Base-by-base conservation (phyloP, 2,888 invertebrate genomes). In the Ochropleura plecta region DNA sequence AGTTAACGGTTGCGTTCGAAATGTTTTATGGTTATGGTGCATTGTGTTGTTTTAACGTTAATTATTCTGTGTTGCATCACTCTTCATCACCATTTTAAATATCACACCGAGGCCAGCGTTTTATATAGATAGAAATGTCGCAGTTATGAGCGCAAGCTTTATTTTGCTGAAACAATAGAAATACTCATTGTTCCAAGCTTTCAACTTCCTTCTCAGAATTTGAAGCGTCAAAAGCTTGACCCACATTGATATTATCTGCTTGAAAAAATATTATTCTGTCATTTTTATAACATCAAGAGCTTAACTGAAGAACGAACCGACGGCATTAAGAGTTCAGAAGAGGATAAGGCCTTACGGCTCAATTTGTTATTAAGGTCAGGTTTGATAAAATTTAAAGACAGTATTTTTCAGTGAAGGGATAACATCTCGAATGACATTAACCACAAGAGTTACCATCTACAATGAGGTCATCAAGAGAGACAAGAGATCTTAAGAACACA, bases 131-230 rank as follows among this genome's bases (percentile, higher is more conserved):
- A 72, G 70, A 78, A 72, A 78, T 75, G 74, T 18, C 73, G 70
- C 76, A 82, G 73, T 83, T 74, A 77, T 74, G 66, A 73, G 75
- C 30, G 64, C 67, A 78, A 77, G 84, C 81, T 90, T 89, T 85
- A 88, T 89, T 89, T 87, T 75, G 79, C 46, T 65, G 63, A 83
- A 44, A 91, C 91, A 92, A 92, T 90, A 85, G 85, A 60, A 71
- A 80, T 78, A 79, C 87, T 88, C 82, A 88, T 89, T 85, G 80
- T 81, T 83, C 82, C 70, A 82, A 86, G 84, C 79, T 85, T 88
- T 86, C 80, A 81, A 86, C 81, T 89, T 83, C 82, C 81, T 89
- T 89, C 87, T 84, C 64, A 70, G 86, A 87, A 88, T 79, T 85
- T 81, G 80, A 82, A 73, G 64, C 77, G 76, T 70, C 72, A 64